Percentiles rank a stretch among this genome's conserved stretches.
Conservation (phyloP, 2,797 vertebrate genomes). For the Sebastes steindachneri region DNA sequence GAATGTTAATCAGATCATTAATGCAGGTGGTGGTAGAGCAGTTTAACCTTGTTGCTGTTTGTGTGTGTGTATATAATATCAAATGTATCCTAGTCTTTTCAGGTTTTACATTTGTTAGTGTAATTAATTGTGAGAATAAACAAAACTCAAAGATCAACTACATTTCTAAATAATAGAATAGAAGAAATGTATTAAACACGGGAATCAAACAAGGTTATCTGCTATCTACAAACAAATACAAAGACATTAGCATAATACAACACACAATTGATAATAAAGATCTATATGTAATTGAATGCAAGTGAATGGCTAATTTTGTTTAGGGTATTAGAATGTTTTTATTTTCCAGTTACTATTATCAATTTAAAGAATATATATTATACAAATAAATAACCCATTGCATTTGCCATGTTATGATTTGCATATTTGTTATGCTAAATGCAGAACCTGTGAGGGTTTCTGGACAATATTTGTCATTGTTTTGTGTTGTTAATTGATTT, state of each 20-base stretch:
- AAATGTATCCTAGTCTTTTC: not conserved
- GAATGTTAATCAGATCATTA: slow-evolving; percentile 35
- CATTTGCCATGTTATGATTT: too few species aligned
- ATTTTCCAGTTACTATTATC: not conserved
- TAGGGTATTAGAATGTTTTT: not conserved
- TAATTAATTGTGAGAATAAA: not conserved
- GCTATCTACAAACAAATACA: not conserved
- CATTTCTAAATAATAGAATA: not conserved
- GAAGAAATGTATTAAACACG: not conserved
- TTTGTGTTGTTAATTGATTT: too few species aligned
- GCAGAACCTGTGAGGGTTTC: too few species aligned
- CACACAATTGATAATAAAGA: not conserved
- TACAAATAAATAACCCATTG: too few species aligned
- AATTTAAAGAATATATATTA: not conserved
- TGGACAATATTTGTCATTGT: too few species aligned
- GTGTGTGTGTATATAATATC: not conserved
- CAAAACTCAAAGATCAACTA: not conserved
- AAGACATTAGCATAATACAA: not conserved
- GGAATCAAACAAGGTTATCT: not conserved
- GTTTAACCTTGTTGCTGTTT: not conserved
- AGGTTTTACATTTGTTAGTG: not conserved
- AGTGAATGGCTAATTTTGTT: not conserved
- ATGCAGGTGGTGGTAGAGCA: not conserved
- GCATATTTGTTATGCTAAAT: too few species aligned
- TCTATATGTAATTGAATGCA: not conserved